Conservation (phyloP, 2,888 invertebrate species). For the Caenorhabditis parvicauda region DNA sequence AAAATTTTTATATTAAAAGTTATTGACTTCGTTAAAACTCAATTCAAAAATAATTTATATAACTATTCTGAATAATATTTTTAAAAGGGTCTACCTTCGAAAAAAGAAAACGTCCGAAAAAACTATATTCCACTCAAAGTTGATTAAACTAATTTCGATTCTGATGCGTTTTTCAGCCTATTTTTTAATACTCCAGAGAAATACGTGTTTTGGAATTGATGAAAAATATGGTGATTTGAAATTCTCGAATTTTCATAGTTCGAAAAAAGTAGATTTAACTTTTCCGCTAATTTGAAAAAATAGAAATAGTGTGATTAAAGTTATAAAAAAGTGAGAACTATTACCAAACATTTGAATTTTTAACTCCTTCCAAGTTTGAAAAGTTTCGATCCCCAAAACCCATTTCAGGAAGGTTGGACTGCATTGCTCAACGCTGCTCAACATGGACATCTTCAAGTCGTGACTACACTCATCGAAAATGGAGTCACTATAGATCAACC, state of each 20-base stretch:
- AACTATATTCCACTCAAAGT: too few relatives aligned
- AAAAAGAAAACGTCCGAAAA: too few relatives aligned
- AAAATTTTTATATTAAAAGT: constrained; percentile 1
- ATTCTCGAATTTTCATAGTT: background rate
- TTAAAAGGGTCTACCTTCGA: too few relatives aligned
- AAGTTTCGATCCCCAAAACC: background rate
- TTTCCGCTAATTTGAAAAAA: background rate
- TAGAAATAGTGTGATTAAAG: background rate
- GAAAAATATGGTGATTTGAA: too few relatives aligned
- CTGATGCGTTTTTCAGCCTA: too few relatives aligned
- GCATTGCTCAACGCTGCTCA: constrained; percentile 91
- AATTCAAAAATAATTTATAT: too few relatives aligned
- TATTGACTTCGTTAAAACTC: background rate
- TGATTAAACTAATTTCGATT: too few relatives aligned
- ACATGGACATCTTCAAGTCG: constrained; percentile 81
- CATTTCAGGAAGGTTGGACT: constrained; percentile 63
- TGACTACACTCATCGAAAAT: constrained; percentile 77
- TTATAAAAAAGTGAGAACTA: background rate
- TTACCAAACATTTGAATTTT: background rate
- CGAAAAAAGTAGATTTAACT: background rate
- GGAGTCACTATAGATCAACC: constrained; percentile 45
- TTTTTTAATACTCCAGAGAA: too few relatives aligned
- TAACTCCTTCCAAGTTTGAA: too few relatives aligned
- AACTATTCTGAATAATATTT: too few relatives aligned
- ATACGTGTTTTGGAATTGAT: too few relatives aligned